Evolutionary conservation across 2,888 invertebrate species (phyloP).

Genomic region (Pterostichus madidus): DNA sequence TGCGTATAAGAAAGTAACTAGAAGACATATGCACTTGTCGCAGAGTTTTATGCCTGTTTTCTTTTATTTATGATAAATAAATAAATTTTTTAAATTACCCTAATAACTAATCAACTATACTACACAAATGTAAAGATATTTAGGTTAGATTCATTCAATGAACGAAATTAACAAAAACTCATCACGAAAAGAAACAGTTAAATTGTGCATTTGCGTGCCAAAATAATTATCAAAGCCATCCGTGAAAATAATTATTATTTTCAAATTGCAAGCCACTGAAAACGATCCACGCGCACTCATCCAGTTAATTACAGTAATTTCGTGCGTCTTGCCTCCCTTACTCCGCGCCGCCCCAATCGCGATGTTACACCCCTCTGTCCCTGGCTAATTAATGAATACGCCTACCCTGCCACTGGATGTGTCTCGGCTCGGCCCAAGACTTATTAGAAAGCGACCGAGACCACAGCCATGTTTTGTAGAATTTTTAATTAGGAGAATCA

Average conservation of each 20-base stretch:
- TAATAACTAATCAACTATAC: too few species aligned
- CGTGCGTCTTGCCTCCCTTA: slow-evolving; percentile 15
- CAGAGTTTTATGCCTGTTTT: too few species aligned
- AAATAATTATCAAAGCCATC: slow-evolving; percentile 48
- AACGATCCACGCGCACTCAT: slow-evolving; percentile 44
- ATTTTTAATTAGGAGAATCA: slow-evolving; percentile 34
- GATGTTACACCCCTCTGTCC: not conserved
- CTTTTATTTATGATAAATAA: too few species aligned
- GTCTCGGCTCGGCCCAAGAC: not conserved
- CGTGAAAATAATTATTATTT: slow-evolving; percentile 43
- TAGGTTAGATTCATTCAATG: not conserved
- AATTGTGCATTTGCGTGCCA: slow-evolving; percentile 29
- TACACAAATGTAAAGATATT: too few species aligned
- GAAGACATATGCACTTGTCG: too few species aligned
- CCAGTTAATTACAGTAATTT: slow-evolving; percentile 53
- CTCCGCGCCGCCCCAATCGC: not conserved
- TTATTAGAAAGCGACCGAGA: slow-evolving; percentile 27
- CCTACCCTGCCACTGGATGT: not conserved
- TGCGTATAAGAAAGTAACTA: too few species aligned
- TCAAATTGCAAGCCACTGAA: slow-evolving; percentile 51
- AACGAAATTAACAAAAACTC: not conserved
- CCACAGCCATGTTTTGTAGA: not conserved
- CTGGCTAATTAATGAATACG: slow-evolving; percentile 50
- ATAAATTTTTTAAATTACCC: too few species aligned
- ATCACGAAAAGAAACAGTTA: not conserved